Evolutionary conservation across 2,113 vertebrate genomes (phyloP), one percentile per base, ranked within the genome.

Genomic region (Mus spicilegus): DNA sequence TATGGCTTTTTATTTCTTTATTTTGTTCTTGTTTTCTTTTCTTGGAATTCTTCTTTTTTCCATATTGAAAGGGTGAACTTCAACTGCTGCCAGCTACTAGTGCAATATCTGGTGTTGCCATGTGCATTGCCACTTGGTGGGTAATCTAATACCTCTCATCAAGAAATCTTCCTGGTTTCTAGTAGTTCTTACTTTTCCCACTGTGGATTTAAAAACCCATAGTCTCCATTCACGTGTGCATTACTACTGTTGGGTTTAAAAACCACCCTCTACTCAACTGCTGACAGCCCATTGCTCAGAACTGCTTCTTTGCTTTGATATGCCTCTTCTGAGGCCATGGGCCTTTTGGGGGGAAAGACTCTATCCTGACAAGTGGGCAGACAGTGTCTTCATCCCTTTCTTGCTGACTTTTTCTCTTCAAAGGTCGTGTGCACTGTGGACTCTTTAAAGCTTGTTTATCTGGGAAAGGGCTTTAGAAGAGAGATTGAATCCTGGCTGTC

Each of bases 371-470:
- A 0, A 89, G 54, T 36, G 58, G 33, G 22, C 30, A 80, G 42
- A 30, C 33, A 39, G 51, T 58, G 76, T 20, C 87, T 90, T 7
- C 10, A 63, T 42, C 61, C 73, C 20, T 69, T 81, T 65, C 87
- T 7, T 46, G 81, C 81, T 89, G 96, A 95, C 61, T 95, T 81
- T 42, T 54, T 80, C 73, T 95, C 86, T 93, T 22, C 39, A 92
- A 92, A 87, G 85, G 87, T 91, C 39, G 0, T 80, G 36, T 36
- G 73, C 72, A 67, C 56, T 30, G 82, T 95, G 86, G 95, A 90
- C 77, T 96, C 73, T 95, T 93, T 95, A 94, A 92, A 94, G 81
- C 92, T 89, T 84, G 24, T 97, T 97, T 97, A 93, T 93, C 94
- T 94, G 56, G 94, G 56, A 87, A 94, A 96, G 75, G 87, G 30